Conservation (phyloP, 2,797 vertebrate species). For the Oryzias dopingdopingensis region DNA sequence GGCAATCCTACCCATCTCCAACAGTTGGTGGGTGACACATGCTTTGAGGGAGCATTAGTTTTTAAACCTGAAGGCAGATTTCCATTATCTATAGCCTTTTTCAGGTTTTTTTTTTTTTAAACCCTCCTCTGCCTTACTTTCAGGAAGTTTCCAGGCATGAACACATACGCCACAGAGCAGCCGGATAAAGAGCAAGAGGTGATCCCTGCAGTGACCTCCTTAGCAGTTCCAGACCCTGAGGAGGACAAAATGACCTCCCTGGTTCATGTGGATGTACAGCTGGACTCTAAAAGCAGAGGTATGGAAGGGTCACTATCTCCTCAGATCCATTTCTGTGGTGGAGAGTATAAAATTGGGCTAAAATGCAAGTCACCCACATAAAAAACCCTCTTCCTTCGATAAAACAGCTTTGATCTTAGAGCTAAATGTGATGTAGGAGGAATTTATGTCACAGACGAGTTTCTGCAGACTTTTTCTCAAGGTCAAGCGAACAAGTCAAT, state of each 20-base stretch:
- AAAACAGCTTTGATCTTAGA: no score
- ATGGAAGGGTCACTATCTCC: conserved; percentile 10
- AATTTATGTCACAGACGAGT: no score
- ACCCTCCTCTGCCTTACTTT: conserved; percentile 11
- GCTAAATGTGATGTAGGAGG: no score
- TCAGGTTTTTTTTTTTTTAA: background rate
- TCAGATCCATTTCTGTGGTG: no score
- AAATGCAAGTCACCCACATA: no score
- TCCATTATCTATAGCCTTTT: conserved; percentile 43
- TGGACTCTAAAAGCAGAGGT: conserved; percentile 70
- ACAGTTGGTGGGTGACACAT: conserved; percentile 61
- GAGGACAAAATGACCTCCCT: conserved; percentile 61
- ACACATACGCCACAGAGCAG: conserved; percentile 70
- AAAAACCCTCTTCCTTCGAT: no score
- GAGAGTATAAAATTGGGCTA: no score
- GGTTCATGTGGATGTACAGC: conserved; percentile 68
- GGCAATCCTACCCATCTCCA: conserved; percentile 54
- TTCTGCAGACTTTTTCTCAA: no score
- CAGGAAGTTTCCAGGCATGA: conserved; percentile 74
- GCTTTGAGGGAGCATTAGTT: conserved; percentile 60
- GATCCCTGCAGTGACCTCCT: conserved; percentile 72
- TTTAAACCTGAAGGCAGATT: conserved; percentile 52
- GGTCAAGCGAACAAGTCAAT: no score
- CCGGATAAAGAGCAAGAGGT: conserved; percentile 78
- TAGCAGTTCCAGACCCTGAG: conserved; percentile 64